Evolutionary conservation across 2,888 invertebrate genomes (phyloP).

Genomic region (Parthenolecanium corni): DNA sequence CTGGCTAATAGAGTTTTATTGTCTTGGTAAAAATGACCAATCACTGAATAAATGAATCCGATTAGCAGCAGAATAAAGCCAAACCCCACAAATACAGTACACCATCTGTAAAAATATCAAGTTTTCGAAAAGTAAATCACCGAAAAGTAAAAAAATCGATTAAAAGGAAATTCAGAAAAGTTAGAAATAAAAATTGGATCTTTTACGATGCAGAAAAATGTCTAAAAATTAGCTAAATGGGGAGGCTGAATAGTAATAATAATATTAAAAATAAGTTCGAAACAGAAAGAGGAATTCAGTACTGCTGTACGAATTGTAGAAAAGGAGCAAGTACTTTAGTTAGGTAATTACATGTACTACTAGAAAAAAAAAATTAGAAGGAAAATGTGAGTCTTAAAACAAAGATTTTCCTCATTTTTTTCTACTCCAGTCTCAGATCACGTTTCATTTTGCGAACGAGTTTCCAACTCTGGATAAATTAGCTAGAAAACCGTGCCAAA

Average conservation of each 20-base stretch:
- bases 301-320: too few species aligned
- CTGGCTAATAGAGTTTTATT: conserved; percentile 22
- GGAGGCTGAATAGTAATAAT: too few species aligned
- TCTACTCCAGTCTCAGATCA: conserved; percentile 10
- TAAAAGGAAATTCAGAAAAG: background rate
- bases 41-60: conserved; percentile 13
- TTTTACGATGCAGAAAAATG: background rate
- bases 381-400: too few species aligned
- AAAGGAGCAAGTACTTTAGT: too few species aligned
- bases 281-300: too few species aligned
- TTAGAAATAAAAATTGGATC: background rate
- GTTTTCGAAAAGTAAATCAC: too few species aligned
- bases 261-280: too few species aligned
- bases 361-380: too few species aligned
- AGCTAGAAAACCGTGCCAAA: conserved; percentile 19
- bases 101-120: conserved; percentile 17
- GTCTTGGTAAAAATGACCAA: conserved; percentile 20
- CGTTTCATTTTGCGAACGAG: background rate
- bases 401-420: too few species aligned
- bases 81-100: conserved; percentile 10
- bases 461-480: conserved; percentile 6
- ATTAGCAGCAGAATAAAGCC: conserved; percentile 15
- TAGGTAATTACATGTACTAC: too few species aligned
- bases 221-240: too few species aligned
- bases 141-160: conserved; percentile 6